Evolutionary conservation across 2,113 vertebrate genomes (phyloP).

Genomic region (Amphilophus citrinellus): DNA sequence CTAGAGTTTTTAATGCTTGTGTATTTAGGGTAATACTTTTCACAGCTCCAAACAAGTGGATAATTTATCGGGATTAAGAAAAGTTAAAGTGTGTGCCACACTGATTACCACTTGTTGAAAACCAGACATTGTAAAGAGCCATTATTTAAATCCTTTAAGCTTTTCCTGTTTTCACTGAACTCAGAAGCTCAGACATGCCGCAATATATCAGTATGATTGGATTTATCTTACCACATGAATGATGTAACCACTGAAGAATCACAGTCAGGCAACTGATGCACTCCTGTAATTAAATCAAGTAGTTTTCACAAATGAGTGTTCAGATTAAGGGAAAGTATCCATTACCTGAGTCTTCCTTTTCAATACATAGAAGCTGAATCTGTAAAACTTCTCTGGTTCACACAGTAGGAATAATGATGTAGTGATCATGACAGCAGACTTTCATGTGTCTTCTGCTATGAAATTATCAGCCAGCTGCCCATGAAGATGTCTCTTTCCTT

Average conservation of each 20-base stretch:
- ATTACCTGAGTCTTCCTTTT: background rate
- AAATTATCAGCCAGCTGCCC: background rate
- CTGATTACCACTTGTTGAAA: slow-evolving; percentile 18
- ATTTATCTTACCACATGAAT: slow-evolving; percentile 23
- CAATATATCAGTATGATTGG: slow-evolving; percentile 9
- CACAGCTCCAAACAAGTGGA: background rate
- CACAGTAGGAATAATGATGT: background rate
- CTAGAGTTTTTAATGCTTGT: background rate
- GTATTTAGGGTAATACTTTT: background rate
- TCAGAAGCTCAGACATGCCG: slow-evolving; percentile 7
- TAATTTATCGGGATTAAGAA: slow-evolving; percentile 21
- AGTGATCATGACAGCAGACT: background rate
- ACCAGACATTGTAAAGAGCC: background rate
- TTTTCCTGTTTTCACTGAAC: background rate
- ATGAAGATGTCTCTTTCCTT: slow-evolving; percentile 19
- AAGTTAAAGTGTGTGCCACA: background rate
- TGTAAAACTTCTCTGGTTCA: background rate
- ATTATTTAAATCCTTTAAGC: slow-evolving; percentile 26
- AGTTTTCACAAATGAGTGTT: slow-evolving; percentile 15
- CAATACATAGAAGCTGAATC: background rate
- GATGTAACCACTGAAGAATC: slow-evolving; percentile 17
- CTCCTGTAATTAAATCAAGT: slow-evolving; percentile 45
- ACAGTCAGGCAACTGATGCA: slow-evolving; percentile 13
- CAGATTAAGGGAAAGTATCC: background rate
- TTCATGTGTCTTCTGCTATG: slow-evolving; percentile 5